Conservation (phyloP, 1,140 invertebrate species). For the Idris sp. region DNA sequence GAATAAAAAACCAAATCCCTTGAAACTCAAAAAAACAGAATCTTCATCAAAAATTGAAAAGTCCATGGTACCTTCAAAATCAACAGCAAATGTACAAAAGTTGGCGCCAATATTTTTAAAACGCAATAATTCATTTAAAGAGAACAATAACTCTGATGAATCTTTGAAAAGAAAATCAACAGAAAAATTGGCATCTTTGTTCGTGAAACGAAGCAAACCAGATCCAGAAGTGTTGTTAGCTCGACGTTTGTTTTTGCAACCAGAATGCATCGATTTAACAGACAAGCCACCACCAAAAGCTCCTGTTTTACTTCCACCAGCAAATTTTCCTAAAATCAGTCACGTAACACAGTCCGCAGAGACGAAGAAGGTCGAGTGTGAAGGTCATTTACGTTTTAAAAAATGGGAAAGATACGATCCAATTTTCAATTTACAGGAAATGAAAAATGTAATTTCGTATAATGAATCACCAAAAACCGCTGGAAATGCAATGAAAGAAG, state of each 20-base stretch:
- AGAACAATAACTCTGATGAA: slow-evolving; percentile 43
- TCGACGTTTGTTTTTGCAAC: slow-evolving; percentile 68
- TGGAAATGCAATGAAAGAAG: slow-evolving; percentile 14
- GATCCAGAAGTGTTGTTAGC: slow-evolving; percentile 66
- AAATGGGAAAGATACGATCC: slow-evolving; percentile 7
- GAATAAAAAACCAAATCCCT: too few relatives aligned
- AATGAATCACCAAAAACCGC: background rate
- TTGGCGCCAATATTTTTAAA: slow-evolving; percentile 30
- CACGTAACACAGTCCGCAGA: slow-evolving; percentile 69
- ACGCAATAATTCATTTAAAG: slow-evolving; percentile 22
- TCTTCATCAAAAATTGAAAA: too few relatives aligned
- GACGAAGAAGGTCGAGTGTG: background rate
- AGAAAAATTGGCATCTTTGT: slow-evolving; percentile 75
- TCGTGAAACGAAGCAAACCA: slow-evolving; percentile 71
- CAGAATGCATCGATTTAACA: slow-evolving; percentile 62
- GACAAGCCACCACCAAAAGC: slow-evolving; percentile 25
- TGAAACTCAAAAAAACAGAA: slow-evolving; percentile 3
- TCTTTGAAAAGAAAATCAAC: slow-evolving; percentile 54
- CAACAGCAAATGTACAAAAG: slow-evolving; percentile 13
- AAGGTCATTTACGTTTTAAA: slow-evolving; percentile 40
- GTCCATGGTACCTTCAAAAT: slow-evolving; percentile 4
- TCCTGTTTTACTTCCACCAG: slow-evolving; percentile 6
- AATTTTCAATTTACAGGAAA: slow-evolving; percentile 13
- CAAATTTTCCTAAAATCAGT: slow-evolving; percentile 72
- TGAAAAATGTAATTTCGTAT: slow-evolving; percentile 38